Percentiles rank a stretch among this genome's conserved stretches.
Conservation (phyloP, 2,113 vertebrate species). For the Rattus rattus region DNA sequence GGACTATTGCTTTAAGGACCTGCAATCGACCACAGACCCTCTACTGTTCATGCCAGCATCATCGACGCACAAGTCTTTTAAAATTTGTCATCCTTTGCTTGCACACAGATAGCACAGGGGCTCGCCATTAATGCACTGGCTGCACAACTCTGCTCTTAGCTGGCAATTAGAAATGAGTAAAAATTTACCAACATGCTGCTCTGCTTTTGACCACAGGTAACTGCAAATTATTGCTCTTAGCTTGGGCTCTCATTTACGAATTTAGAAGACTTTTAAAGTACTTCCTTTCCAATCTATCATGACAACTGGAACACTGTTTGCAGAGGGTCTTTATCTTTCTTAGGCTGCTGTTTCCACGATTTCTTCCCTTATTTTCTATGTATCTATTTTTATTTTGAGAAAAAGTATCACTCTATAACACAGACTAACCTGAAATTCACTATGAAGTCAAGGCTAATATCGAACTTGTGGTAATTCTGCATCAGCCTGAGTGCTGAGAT, state of each 20-base stretch:
- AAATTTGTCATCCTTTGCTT: background rate
- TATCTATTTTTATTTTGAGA: background rate
- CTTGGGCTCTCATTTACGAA: background rate
- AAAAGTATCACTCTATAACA: too few species aligned
- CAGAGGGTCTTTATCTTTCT: background rate
- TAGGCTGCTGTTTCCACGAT: background rate
- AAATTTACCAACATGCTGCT: background rate
- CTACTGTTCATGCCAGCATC: background rate
- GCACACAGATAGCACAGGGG: background rate
- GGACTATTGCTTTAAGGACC: background rate
- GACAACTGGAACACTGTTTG: background rate
- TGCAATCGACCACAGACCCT: background rate
- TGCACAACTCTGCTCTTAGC: background rate
- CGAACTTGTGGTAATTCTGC: background rate
- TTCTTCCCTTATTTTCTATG: background rate
- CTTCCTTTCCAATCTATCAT: background rate
- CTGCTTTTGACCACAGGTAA: background rate
- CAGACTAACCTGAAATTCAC: background rate
- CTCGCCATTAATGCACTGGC: slow-evolving; percentile 5
- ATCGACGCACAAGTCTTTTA: background rate
- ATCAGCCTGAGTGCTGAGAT: background rate
- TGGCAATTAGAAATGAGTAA: slow-evolving; percentile 46
- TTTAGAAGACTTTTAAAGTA: slow-evolving; percentile 19
- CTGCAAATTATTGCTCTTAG: background rate
- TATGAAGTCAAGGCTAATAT: background rate